Base-by-base conservation (phyloP, 2,888 invertebrate genomes). In the Cryptus viduatorius region DNA sequence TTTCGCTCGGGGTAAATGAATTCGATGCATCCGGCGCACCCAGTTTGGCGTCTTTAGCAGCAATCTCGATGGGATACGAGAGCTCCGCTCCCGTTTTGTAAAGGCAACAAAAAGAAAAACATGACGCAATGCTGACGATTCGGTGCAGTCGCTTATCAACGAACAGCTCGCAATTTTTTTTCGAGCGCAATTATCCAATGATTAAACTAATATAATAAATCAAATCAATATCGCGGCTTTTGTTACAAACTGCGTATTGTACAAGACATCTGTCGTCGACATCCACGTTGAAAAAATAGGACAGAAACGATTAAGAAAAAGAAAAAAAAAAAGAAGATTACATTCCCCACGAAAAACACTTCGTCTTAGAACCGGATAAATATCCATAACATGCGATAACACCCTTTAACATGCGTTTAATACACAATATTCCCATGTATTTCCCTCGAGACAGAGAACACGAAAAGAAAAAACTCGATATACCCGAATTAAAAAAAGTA, bases 281-380 rank as follows among this genome's bases (percentile, higher is more conserved):
- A 46, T 31, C 16, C 24, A 56, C 80, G 19, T 44, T 48, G 29
- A 64, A 75, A 83, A 77, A 69, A 69, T 77, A 50, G 46, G 69
- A 64, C 46, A 59, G 24, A 82, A 72, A 24, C 37, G 37, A 68
- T 48, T 50, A 48, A 42, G 12, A 24, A 10, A 14, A 4, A 48
- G 44, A 59, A 48, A 71, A 24, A 61, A 48, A 44, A 31, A 19
- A 71, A 24, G 50, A 67, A 44, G 19, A 19, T 46, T 42, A 10
- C 24, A 24, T 24, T 3, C 12, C 56, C 24, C 56, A 4, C 37
- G 42, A 56, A 24, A 56, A 4, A 56, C 42, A 48, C 56, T 37
- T 64, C 46, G 31, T 31, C 29, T 14, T 44, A 64, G 4, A 24
- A 77, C 73, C 61, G 59, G 68, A 61, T 65, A 42, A 80, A 79